Evolutionary conservation across 2,888 invertebrate species (phyloP).

Genomic region (Amphipoea lucens): DNA sequence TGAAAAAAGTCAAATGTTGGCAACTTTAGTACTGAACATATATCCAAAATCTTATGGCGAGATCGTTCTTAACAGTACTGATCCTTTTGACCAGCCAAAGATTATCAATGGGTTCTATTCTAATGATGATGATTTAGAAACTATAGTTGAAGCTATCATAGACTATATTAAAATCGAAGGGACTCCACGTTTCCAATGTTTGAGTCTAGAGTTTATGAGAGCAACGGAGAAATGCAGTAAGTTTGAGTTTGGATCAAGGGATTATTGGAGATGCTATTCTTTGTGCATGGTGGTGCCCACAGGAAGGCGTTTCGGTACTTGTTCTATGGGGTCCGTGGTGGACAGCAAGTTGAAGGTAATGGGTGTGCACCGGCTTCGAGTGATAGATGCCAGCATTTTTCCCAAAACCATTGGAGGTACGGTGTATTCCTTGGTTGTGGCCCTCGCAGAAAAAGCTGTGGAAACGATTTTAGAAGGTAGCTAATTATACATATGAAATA

Average conservation of each 20-base stretch:
- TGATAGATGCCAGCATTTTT: slow-evolving; percentile 34
- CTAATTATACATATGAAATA: background rate
- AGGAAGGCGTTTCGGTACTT: slow-evolving; percentile 27
- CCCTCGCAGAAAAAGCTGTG: slow-evolving; percentile 39
- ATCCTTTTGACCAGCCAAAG: slow-evolving; percentile 37
- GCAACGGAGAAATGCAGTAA: slow-evolving; percentile 11
- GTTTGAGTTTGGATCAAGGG: slow-evolving; percentile 10
- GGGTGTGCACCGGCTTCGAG: slow-evolving; percentile 34
- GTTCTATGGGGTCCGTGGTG: slow-evolving; percentile 51
- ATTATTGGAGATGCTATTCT: slow-evolving; percentile 43
- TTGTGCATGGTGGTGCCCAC: slow-evolving; percentile 30
- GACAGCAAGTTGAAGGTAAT: slow-evolving; percentile 32
- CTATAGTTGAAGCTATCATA: slow-evolving; percentile 10
- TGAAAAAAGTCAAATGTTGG: slow-evolving; percentile 25
- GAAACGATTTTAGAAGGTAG: slow-evolving; percentile 13
- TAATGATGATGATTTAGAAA: slow-evolving; percentile 33
- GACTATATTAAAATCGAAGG: slow-evolving; percentile 32
- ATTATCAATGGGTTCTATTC: slow-evolving; percentile 30
- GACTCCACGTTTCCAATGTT: slow-evolving; percentile 30
- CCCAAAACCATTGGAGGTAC: slow-evolving; percentile 26
- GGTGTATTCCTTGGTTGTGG: background rate
- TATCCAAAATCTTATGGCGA: slow-evolving; percentile 37
- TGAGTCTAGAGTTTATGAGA: slow-evolving; percentile 19
- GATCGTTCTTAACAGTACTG: slow-evolving; percentile 27
- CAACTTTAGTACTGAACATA: background rate